Evolutionary conservation across 1,140 invertebrate species (phyloP).

Genomic region (Grapholita molesta): DNA sequence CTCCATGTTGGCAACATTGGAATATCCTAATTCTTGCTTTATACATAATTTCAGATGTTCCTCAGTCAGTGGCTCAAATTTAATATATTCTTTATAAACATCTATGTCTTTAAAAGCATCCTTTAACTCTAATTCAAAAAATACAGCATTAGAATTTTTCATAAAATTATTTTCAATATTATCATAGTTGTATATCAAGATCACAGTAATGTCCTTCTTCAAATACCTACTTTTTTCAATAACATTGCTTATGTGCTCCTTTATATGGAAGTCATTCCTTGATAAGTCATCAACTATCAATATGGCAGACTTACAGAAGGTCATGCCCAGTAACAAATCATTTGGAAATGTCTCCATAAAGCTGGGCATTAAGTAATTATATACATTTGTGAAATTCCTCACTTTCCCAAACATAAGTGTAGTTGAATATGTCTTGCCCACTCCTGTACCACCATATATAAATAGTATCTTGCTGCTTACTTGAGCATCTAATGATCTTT

Average conservation of each 20-base stretch:
- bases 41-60: conserved; percentile 55
- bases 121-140: conserved; percentile 33
- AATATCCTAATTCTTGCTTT: conserved; percentile 43
- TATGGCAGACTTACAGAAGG: conserved; percentile 47
- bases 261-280: conserved; percentile 38
- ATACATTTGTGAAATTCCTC: conserved; percentile 50
- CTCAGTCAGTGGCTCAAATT: conserved; percentile 51
- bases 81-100: conserved; percentile 42
- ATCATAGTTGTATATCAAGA: conserved; percentile 56
- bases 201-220: conserved; percentile 46
- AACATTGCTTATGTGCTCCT: conserved; percentile 34
- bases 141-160: conserved; percentile 42
- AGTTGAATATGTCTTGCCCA: conserved; percentile 61
- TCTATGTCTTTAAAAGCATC: conserved; percentile 37
- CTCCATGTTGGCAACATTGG: conserved; percentile 32
- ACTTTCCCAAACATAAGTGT: conserved; percentile 49
- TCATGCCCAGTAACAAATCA: conserved; percentile 50
- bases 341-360: conserved; percentile 44
- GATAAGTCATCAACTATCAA: conserved; percentile 61
- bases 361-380: conserved; percentile 59
- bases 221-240: conserved; percentile 47
- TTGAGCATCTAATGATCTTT: conserved; percentile 39
- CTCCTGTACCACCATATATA: conserved; percentile 66
- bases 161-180: conserved; percentile 30
- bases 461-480: conserved; percentile 50